Evolutionary conservation across 2,113 vertebrate genomes (phyloP).

Genomic region (Pterophyllum scalare): DNA sequence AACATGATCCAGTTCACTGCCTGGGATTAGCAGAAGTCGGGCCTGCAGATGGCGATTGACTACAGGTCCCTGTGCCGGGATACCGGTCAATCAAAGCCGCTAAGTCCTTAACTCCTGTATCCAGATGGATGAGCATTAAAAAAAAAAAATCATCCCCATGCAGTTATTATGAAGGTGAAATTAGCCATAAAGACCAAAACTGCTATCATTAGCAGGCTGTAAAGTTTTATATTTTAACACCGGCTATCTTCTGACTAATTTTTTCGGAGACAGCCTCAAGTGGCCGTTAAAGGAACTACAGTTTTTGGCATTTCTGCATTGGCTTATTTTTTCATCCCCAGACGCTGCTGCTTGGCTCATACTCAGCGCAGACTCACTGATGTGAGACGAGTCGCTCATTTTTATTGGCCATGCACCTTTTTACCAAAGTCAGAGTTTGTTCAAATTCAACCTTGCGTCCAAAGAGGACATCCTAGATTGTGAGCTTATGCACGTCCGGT

Average conservation of each 20-base stretch:
- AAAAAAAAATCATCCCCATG: not conserved
- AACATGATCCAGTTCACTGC: not conserved
- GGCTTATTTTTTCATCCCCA: not conserved
- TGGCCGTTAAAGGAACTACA: not conserved
- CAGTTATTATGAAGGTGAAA: not conserved
- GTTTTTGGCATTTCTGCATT: not conserved
- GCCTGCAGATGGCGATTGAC: not conserved
- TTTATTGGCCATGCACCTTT: not conserved
- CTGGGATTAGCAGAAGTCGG: not conserved
- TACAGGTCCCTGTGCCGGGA: not conserved
- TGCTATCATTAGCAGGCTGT: not conserved
- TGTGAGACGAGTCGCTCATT: not conserved
- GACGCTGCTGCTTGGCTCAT: not conserved
- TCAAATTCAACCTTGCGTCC: not conserved
- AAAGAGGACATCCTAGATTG: not conserved
- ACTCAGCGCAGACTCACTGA: not conserved
- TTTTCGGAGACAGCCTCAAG: not conserved
- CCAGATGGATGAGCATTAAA: not conserved
- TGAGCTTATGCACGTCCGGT: not conserved
- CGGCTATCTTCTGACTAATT: too few relatives aligned
- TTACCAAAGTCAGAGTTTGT: not conserved
- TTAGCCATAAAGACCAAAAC: not conserved
- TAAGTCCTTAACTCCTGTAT: not conserved
- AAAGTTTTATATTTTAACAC: not conserved
- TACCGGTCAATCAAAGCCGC: not conserved